phyloP scores from a whole-genome alignment of 2,888 invertebrate genomes.

The Andrena camellia region DNA sequence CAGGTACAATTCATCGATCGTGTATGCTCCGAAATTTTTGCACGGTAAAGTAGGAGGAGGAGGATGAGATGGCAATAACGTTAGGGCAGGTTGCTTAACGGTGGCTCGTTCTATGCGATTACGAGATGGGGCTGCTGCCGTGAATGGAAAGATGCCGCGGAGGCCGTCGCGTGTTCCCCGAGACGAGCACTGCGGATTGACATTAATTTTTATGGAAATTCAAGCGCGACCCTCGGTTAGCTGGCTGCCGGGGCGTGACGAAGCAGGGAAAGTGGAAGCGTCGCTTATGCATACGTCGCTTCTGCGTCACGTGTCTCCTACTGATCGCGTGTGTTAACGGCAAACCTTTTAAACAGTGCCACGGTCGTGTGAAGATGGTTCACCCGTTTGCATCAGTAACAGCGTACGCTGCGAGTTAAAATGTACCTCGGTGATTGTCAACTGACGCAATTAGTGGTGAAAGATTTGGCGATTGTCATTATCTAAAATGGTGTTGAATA shows the following conservation, averaged over 20 bases:
- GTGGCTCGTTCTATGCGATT: constrained; percentile 47
- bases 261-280: constrained; percentile 26
- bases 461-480: too few species aligned
- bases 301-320: not conserved
- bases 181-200: constrained; percentile 61
- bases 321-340: not conserved
- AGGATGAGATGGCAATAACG: constrained; percentile 2
- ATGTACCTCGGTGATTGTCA: not conserved
- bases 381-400: not conserved
- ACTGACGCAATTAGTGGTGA: not conserved
- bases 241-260: constrained; percentile 21
- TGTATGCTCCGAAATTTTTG: not conserved
- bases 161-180: constrained; percentile 25
- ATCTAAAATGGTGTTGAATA: too few species aligned
- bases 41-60: constrained; percentile 8
- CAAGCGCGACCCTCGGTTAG: constrained; percentile 31
- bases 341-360: not conserved
- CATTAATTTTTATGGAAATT: constrained; percentile 78
- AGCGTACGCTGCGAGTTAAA: not conserved
- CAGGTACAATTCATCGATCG: not conserved
- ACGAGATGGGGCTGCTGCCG: constrained; percentile 25
- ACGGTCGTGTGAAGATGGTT: not conserved
- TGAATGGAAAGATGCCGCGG: constrained; percentile 43
- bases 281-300: constrained; percentile 27
- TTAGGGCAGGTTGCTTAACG: constrained; percentile 34